Evolutionary conservation across 2,888 invertebrate genomes (phyloP), one percentile per base, ranked within the genome.

Genomic region (Cryptocephalus primarius): DNA sequence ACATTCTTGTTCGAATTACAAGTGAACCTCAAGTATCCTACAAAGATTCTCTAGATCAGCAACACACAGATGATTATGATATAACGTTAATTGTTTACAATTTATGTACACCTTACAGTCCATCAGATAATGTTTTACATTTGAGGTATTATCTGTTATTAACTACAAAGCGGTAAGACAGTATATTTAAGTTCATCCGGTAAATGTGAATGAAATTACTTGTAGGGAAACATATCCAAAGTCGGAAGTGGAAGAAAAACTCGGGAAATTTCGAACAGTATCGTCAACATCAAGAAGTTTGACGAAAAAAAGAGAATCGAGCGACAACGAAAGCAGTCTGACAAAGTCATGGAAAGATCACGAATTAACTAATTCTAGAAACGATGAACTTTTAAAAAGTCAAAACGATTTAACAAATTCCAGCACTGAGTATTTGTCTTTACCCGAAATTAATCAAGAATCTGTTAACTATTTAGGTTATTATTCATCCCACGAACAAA

Each of bases 401-500:
- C 52, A 50, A 13, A 50, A 50, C 14, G 22, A 22, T 22, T 22
- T 22, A 6, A 22, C 22, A 22, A 22, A 22, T 22, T 22, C 22
- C 22, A 22, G 22, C 22, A 50, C 53, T 6, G 48, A 12, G 38
- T 49, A 46, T 9, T 32, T 60, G 34, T 56, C 61, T 9, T 60
- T 63, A 43, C 54, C 65, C n/a, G 62, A 63, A 56, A 68, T 72
- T 52, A 75, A 77, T 48, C 77, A 76, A 56, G 81, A 82, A 61
- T 75, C 75, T 9, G 77, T 83, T 10, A 80, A 82, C 66, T 84
- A 84, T 67, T 68, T 83, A 41, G 83, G 82, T 8, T 83, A 82
- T 58, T 82, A 79, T 63, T 81, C 82, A 1, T 77, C 77, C 0
- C 81, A 82, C 56, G 82, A 82, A 56, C 78, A 80, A 60, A 61